Base-by-base conservation (phyloP, 2,888 invertebrate genomes). In the Gymnosoma rotundatum region DNA sequence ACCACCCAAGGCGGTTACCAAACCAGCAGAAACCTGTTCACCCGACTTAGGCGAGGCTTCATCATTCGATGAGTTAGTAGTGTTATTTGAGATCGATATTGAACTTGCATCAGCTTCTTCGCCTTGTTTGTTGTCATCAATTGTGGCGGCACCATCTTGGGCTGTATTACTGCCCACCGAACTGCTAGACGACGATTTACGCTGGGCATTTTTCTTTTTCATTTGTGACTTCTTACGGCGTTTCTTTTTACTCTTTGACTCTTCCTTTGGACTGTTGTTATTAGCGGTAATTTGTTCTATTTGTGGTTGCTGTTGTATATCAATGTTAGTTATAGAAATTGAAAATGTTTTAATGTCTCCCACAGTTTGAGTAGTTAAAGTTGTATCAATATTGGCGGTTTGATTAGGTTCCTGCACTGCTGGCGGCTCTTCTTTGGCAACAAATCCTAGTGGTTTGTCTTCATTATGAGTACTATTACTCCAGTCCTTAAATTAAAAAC, bases 141-240 rank as follows among this genome's bases (percentile, higher is more conserved):
- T 74, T 60, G 60, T 48, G 18, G 81, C 56, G n/a, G 16, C 38
- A 48, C 89, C 87, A 14, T 89, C 89, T 48, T 87, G 86, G 9
- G 87, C 88, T 14, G 90, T 85, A 61, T 84, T 88, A 81, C 91
- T 92, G 81, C 91, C 91, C n/a, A 90, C 86, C 36, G 90, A 92
- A 87, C 92, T 90, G 89, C 93, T 89, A 70, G 91, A 89, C 6
- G 95, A 94, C 0, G 95, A 94, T 89, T 96, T 96, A 78, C 96
- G 94, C 88, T 95, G 95, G 0, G 94, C 93, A 88, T 95, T 95
- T 90, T 96, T 97, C 93, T 96, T 96, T 92, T 96, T 96, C 92
- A 96, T 95, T 87, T 95, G 94, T 48, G 95, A 94, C 93, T 95
- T 96, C 93, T 96, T 95, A 87, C 96, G 95, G 75, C 96, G 94